Conservation (phyloP, 2,113 vertebrate species). For the Pholis gunnellus region DNA sequence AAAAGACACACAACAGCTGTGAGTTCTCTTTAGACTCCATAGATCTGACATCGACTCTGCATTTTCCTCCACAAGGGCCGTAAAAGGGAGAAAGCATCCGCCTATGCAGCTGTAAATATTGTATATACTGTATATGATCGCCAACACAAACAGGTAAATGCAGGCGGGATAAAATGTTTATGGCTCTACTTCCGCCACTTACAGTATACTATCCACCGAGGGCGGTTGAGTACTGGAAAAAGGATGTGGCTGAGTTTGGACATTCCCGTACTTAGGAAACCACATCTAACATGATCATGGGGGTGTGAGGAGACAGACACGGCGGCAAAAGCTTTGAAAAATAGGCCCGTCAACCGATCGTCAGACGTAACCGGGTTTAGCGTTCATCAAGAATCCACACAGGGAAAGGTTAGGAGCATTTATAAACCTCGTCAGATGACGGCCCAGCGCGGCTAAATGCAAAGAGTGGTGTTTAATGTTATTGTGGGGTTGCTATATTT, state of each 20-base stretch:
- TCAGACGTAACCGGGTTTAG: constrained; percentile 74
- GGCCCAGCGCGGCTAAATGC: constrained; percentile 17
- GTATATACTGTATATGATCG: constrained; percentile 48
- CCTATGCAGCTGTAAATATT: constrained; percentile 35
- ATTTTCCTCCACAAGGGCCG: constrained; percentile 14
- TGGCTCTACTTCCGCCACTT: constrained; percentile 78
- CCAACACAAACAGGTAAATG: constrained; percentile 77
- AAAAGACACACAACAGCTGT: constrained; percentile 28
- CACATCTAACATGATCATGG: constrained; percentile 75
- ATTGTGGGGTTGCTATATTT: constrained; percentile 41
- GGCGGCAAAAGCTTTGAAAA: constrained; percentile 68
- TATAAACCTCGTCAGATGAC: constrained; percentile 16
- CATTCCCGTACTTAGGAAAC: constrained; percentile 81
- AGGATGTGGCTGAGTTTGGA: constrained; percentile 66
- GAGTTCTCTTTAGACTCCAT: not conserved
- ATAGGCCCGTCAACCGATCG: constrained; percentile 49
- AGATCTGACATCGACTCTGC: not conserved
- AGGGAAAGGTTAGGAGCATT: constrained; percentile 57
- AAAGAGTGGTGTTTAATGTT: constrained; percentile 68
- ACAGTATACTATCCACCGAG: constrained; percentile 53
- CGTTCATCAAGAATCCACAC: constrained; percentile 63
- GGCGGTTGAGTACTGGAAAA: constrained; percentile 74
- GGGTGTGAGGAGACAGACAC: constrained; percentile 37
- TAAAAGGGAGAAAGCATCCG: constrained; percentile 22
- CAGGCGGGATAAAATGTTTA: constrained; percentile 77